Base-by-base conservation (phyloP, 2,797 vertebrate genomes). In the Tarsius wallacei region DNA sequence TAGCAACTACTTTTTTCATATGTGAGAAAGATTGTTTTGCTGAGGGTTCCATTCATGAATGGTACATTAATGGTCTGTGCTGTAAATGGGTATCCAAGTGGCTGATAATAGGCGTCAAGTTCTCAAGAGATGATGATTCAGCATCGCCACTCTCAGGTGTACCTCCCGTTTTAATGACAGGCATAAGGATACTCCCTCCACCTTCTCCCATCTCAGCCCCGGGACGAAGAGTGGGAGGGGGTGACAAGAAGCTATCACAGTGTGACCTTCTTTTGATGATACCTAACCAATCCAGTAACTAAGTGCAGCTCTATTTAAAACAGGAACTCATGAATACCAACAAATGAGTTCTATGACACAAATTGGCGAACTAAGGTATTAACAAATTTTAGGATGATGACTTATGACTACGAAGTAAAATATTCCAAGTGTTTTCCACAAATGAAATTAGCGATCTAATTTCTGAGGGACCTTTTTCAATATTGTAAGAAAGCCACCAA, bases 1-100 rank as follows among this genome's bases (percentile, higher is more conserved):
- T 96, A 51, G 73, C 84, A 94, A 96, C 85, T 95, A 90, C 76
- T 96, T 95, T 97, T 97, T 83, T 88, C 70, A 76, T 91, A 36
- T 92, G 17, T 83, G 63, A 96, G 82, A 94, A 90, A 80, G 77
- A 66, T 96, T 89, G 36, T 71, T 96, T 97, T 42, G 42, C 42
- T 42, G 71, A 88, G 16, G 73, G 10, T 91, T 95, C 78, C 73
- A 87, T 42, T 42, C 51, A 90, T 93, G 73, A 71, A 77, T 80
- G 84, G 55, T 91, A 74, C 73, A 66, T 89, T 94, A 83, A 53
- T 74, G 47, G 51, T 83, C 70, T 95, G 33, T 95, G 80, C 68
- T 95, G 87, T 90, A 70, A 95, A 81, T 87, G 78, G 70, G 33
- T 91, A 70, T 89, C 64, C 36, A 70, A 68, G 61, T 92, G 66